Base-by-base conservation (phyloP, 2,113 vertebrate genomes). In the Apus apus region DNA sequence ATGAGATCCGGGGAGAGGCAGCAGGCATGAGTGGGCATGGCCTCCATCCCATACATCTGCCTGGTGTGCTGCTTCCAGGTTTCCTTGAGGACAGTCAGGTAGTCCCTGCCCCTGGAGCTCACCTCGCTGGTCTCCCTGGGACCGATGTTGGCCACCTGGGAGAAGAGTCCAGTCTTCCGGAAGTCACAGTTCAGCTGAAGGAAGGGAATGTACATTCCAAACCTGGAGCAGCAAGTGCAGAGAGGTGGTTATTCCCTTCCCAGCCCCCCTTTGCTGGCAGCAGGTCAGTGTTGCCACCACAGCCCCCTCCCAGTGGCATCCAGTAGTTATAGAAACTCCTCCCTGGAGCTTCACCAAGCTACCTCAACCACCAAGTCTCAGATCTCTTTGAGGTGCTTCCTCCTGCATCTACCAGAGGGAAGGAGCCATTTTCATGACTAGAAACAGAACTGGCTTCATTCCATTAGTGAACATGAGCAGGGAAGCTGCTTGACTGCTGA, bases 171-270 rank as follows among this genome's bases (percentile, higher is more conserved):
- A 0, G 97, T 96, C 73, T 98, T 98, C 5, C 99, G 97, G 2
- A 99, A 93, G 97, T 99, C 99, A 57, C 98, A 99, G 98, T 98
- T 99, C 79, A 99, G 97, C 72, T 99, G 98, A 43, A 99, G 98
- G 97, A 99, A 99, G 9, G 99, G 99, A 96, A 99, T 99, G 96
- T 99, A 99, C 99, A 99, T 99, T 76, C 99, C 99, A 67, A 99
- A 99, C 90, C 99, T 99, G 97, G 73, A 18, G 73, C 23, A 25
- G 84, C 74, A 85, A 11, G 70, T 11, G 40, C 46, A 45, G 81
- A 74, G 76, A 72, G 88, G 65, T 2, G 53, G 82, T 87, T 30
- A 81, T 11, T 23, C 2, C 61, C 40, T 18, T 5, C 14, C 0
- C 10, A 22, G 61, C 34, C 57, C 66, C 50, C 54, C 58, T 60